Evolutionary conservation across 2,797 vertebrate genomes (phyloP), one percentile per base, ranked within the genome.

Genomic region (Sarcophilus harrisii): DNA sequence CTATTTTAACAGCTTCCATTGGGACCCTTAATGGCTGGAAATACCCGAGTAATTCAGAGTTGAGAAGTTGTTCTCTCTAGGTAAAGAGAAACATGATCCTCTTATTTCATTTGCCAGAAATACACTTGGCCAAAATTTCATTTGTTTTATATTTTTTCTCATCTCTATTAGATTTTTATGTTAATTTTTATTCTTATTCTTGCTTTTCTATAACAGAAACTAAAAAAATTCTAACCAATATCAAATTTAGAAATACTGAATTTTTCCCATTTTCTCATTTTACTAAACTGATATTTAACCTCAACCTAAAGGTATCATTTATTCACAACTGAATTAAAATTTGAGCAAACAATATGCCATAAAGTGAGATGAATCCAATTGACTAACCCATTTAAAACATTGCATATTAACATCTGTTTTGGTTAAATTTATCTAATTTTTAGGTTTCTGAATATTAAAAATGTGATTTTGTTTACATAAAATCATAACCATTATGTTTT

Each of bases 71-170:
- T 97, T 95, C 55, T 93, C 89, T 52, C 54, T 38, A 62, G 73
- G 32, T 91, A 91, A 3, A 94, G 58, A 57, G 45, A 96, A 96
- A 95, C 93, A 96, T 94, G 95, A 97, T 95, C 93, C 89, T 96
- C 96, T 94, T 87, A 97, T 96, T 97, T 90, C 89, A 96, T 73
- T 98, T 96, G 95, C 90, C 95, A 97, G 62, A 96, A 94, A 90
- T 93, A 58, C 91, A 59, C n/a, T 97, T 66, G n/a, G 66, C n/a
- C 18, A 73, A 73, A 5, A 73, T 73, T 73, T 38, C 5, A 9
- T 73, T 97, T 98, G 95, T 96, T 98, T 98, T 96, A 94, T 90
- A 24, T 95, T 97, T 92, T 97, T 87, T 95, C 96, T 73, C n/a
- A 21, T 6, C n/a, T 38, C n/a, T 73, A 24, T 54, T 95, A 96